A percentile compares a stretch with the other conserved stretches of the same genome.
Evolutionary conservation across 2,113 vertebrate species (phyloP).

Genomic region (Copsychus sechellarum): DNA sequence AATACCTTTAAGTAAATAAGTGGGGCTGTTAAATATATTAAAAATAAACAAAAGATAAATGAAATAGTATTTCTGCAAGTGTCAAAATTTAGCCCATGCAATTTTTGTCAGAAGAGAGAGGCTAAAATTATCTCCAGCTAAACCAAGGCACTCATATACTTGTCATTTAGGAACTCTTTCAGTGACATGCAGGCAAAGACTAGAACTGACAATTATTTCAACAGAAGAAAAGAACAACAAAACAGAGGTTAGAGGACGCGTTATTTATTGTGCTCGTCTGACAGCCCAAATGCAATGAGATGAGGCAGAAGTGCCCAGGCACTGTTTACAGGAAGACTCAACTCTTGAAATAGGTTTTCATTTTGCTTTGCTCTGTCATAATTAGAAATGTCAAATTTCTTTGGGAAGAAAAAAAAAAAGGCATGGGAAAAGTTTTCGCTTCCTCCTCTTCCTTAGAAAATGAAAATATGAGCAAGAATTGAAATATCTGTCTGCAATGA

Average conservation of each 20-base stretch:
- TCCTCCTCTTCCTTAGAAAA: background rate
- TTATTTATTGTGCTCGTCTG: background rate
- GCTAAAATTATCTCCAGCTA: background rate
- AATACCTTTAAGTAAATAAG: background rate
- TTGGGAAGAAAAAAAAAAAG: rapidly evolving
- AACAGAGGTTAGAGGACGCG: background rate
- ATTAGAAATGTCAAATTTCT: constrained; percentile 16
- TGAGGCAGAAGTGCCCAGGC: constrained; percentile 7
- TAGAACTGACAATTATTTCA: background rate
- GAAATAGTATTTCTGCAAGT: background rate
- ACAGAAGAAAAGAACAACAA: background rate
- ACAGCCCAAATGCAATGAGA: constrained; percentile 9
- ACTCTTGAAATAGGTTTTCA: background rate
- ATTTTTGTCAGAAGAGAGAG: background rate
- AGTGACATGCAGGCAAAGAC: background rate
- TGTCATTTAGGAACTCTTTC: background rate
- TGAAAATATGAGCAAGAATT: background rate
- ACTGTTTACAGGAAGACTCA: background rate
- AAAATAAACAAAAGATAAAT: background rate
- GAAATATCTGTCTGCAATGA: background rate
- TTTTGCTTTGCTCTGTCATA: background rate
- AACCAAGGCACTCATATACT: background rate
- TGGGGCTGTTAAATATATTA: background rate
- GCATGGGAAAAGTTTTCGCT: background rate
- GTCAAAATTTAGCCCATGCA: background rate